Percentiles rank a stretch among this genome's conserved stretches.
Evolutionary conservation across 2,113 vertebrate genomes (phyloP).

Genomic region (Chionodraco myersi): DNA sequence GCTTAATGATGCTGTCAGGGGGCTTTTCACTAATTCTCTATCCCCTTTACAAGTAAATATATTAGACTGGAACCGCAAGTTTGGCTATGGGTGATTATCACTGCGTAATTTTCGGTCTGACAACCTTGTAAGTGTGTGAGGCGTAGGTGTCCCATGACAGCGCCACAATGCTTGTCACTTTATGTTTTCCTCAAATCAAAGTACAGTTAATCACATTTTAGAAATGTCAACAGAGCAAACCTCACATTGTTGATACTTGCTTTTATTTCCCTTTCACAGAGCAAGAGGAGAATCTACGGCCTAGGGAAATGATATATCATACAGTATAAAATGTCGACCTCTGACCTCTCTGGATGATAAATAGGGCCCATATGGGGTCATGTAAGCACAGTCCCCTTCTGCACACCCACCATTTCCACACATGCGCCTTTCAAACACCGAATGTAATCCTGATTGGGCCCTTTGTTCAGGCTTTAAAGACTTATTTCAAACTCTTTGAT

Average conservation of each 20-base stretch:
- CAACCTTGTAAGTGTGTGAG: slow-evolving; percentile 65
- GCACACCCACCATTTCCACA: slow-evolving; percentile 74
- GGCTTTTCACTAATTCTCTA: slow-evolving; percentile 18
- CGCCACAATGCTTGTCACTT: slow-evolving; percentile 68
- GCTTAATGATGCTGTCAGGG: slow-evolving; percentile 38
- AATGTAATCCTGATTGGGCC: neutral
- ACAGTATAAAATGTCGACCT: slow-evolving; percentile 63
- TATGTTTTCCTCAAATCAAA: slow-evolving; percentile 64
- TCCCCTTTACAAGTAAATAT: slow-evolving; percentile 39
- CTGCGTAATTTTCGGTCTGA: slow-evolving; percentile 70
- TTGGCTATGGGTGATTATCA: slow-evolving; percentile 68
- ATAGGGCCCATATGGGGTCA: slow-evolving; percentile 36
- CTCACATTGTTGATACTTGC: slow-evolving; percentile 51
- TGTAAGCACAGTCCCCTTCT: slow-evolving; percentile 28
- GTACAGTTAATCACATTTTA: slow-evolving; percentile 22
- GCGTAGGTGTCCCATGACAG: slow-evolving; percentile 73
- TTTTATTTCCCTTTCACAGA: neutral
- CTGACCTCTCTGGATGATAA: slow-evolving; percentile 35
- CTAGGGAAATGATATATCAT: slow-evolving; percentile 40
- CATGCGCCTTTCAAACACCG: slow-evolving; percentile 24
- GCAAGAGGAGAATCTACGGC: slow-evolving; percentile 3
- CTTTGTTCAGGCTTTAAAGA: slow-evolving; percentile 8
- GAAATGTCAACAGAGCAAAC: slow-evolving; percentile 63
- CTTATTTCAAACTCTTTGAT: slow-evolving; percentile 28
- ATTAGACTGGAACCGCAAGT: slow-evolving; percentile 51